phyloP scores from a whole-genome alignment of 2,888 invertebrate genomes.

The Andricus curvator region DNA sequence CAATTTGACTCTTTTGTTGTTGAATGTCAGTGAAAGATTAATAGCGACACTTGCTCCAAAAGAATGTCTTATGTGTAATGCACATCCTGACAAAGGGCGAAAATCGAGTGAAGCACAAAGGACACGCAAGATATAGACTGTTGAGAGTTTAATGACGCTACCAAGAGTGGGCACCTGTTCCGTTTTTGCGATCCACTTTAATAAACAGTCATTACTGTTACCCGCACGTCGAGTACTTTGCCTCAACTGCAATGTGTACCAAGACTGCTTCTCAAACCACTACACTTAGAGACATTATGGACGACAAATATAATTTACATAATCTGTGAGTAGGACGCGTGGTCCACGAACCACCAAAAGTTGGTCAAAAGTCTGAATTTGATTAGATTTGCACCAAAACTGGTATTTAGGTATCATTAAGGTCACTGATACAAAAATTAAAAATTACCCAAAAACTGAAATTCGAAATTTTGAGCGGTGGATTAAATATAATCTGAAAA shows the following conservation, averaged over 20 bases:
- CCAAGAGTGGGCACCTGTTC: conserved; percentile 61
- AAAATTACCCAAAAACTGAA: no score
- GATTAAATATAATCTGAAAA: no score
- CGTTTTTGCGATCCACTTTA: conserved; percentile 66
- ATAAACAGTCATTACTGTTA: conserved; percentile 66
- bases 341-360: no score
- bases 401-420: no score
- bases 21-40: not conserved
- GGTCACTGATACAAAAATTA: no score
- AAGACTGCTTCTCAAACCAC: conserved; percentile 15
- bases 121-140: conserved; percentile 45
- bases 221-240: conserved; percentile 25
- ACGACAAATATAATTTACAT: conserved; percentile 50
- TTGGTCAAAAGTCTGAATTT: no score
- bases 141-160: conserved; percentile 55
- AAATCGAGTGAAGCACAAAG: conserved; percentile 48
- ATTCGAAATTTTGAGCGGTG: no score
- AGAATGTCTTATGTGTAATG: not conserved
- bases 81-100: conserved; percentile 46
- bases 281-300: conserved; percentile 42
- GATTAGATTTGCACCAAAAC: no score
- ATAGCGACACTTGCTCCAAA: not conserved
- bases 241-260: conserved; percentile 4
- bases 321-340: conserved; percentile 9
- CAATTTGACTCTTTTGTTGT: not conserved